phyloP scores from a whole-genome alignment of 2,797 vertebrate species.

The Coilia nasus region DNA sequence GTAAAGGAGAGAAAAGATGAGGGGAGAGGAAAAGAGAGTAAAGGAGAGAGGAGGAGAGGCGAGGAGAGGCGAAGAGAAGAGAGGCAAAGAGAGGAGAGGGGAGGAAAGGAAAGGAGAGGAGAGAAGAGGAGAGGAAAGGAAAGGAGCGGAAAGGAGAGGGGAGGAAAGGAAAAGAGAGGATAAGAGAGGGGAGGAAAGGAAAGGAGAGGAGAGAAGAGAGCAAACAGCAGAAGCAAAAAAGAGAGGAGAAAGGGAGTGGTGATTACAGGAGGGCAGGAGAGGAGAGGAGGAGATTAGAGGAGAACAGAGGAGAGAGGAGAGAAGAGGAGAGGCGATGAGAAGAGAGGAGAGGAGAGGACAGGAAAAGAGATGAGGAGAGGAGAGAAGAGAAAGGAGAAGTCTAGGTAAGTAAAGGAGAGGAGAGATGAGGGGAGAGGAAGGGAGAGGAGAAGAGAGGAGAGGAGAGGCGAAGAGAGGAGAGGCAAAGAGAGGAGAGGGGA shows the following conservation, averaged over 20 bases:
- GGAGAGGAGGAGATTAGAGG: not conserved
- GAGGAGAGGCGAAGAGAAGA: not conserved
- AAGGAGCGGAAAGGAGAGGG: no score
- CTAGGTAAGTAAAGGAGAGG: no score
- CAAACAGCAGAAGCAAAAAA: not conserved
- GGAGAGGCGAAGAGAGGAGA: not conserved
- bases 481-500: no score
- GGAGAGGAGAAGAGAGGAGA: no score
- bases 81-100: not conserved
- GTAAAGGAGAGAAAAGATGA: not conserved
- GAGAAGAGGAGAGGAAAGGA: not conserved
- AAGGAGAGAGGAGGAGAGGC: not conserved
- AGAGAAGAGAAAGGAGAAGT: not conserved
- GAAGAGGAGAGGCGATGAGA: not conserved
- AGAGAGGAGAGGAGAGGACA: not conserved
- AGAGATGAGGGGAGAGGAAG: no score
- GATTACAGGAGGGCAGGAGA: not conserved
- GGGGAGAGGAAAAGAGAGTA: no score
- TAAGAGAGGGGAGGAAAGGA: no score
- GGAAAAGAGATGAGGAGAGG: not conserved
- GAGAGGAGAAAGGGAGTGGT: not conserved
- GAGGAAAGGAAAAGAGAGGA: no score
- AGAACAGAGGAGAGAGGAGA: not conserved
- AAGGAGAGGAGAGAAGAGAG: no score
- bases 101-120: not conserved